phyloP scores from a whole-genome alignment of 2,113 vertebrate species.

The Rattus norvegicus region GRCr8 NC_086033.1:92255501-92256000 shows the following conservation, averaged over 20 bases:
- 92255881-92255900: not conserved
- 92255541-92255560: too few species aligned
- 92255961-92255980: not conserved
- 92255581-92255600: not conserved
- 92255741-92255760: not conserved
- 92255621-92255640: rapidly evolving
- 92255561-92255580: not conserved
- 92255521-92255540: not conserved
- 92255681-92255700: too few species aligned
- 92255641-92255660: not conserved
- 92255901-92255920: not conserved
- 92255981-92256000: not conserved
- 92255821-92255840: not conserved
- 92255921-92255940: not conserved
- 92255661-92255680: not conserved
- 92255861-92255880: not conserved
- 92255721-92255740: not conserved
- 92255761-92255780: not conserved
- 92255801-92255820: not conserved
- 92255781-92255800: not conserved
- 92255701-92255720: not conserved
- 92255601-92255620: not conserved
- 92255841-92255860: not conserved
- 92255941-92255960: not conserved
- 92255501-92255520: not conserved